Evolutionary conservation across 2,113 vertebrate species (phyloP).

Genomic region (Merops nubicus): DNA sequence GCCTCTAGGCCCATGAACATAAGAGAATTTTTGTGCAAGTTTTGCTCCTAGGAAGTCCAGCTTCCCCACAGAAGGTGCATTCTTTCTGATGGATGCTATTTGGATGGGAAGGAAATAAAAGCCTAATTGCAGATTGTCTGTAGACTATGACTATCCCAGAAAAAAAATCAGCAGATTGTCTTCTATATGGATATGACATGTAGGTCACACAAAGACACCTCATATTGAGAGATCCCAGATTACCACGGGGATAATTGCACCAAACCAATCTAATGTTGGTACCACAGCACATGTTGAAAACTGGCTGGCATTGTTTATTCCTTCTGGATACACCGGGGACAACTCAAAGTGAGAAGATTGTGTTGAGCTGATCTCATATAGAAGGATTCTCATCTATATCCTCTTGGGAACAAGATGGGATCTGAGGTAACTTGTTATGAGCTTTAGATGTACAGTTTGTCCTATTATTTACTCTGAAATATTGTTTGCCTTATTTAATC

Average conservation of each 20-base stretch:
- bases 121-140: neutral
- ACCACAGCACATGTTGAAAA: neutral
- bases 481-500: neutral
- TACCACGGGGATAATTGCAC: neutral
- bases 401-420: neutral
- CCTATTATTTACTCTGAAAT: slow-evolving; percentile 4
- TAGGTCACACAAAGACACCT: neutral
- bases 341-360: neutral
- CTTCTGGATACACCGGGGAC: neutral
- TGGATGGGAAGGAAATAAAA: neutral
- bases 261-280: neutral
- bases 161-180: neutral
- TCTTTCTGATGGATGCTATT: neutral
- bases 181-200: neutral
- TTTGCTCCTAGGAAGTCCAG: neutral
- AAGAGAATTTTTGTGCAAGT: neutral
- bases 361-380: neutral
- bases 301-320: neutral
- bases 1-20: neutral
- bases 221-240: neutral
- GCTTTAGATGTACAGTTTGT: neutral
- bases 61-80: neutral
- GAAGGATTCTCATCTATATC: neutral
- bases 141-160: neutral
- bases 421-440: neutral